Percentiles rank a stretch among this genome's conserved stretches.
Conservation (phyloP, 2,888 invertebrate species). For the Deilephila elpenor region DNA sequence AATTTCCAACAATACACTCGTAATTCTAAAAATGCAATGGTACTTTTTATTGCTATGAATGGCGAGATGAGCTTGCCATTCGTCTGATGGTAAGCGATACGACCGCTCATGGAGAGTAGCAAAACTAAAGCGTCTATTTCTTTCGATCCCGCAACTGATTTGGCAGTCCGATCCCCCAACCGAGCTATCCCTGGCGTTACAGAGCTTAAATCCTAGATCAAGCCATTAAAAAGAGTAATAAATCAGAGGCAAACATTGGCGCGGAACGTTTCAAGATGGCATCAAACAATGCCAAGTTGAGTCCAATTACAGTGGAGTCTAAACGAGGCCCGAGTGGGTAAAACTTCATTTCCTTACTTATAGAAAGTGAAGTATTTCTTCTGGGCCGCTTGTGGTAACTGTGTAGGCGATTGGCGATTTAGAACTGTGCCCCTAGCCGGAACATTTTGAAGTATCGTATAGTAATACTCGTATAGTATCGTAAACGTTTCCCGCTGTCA, state of each 20-base stretch:
- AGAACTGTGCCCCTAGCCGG: too few species aligned
- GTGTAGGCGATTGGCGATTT: slow-evolving; percentile 35
- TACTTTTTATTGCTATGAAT: too few species aligned
- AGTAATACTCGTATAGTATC: too few species aligned
- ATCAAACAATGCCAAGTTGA: slow-evolving; percentile 75
- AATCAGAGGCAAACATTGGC: slow-evolving; percentile 53
- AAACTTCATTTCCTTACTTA: slow-evolving; percentile 79
- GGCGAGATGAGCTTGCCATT: too few species aligned
- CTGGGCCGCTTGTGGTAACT: slow-evolving; percentile 53
- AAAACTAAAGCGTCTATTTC: too few species aligned
- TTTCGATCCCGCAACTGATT: too few species aligned
- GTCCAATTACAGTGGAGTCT: slow-evolving; percentile 72
- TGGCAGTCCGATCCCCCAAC: too few species aligned
- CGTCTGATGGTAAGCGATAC: too few species aligned
- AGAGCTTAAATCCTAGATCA: slow-evolving; percentile 5
- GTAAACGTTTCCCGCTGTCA: too few species aligned
- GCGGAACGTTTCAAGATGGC: slow-evolving; percentile 57
- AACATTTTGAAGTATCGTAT: too few species aligned
- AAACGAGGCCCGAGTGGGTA: slow-evolving; percentile 71
- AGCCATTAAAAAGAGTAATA: slow-evolving; percentile 51
- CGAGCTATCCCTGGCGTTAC: background rate
- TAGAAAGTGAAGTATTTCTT: slow-evolving; percentile 74
- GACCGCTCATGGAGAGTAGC: too few species aligned
- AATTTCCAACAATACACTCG: background rate
- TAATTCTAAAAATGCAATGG: too few species aligned